These are phyloP conservation scores for Drosophila mayri DNA, from an alignment of 1,140 invertebrate species.

Conservation along the genomic window DNA sequence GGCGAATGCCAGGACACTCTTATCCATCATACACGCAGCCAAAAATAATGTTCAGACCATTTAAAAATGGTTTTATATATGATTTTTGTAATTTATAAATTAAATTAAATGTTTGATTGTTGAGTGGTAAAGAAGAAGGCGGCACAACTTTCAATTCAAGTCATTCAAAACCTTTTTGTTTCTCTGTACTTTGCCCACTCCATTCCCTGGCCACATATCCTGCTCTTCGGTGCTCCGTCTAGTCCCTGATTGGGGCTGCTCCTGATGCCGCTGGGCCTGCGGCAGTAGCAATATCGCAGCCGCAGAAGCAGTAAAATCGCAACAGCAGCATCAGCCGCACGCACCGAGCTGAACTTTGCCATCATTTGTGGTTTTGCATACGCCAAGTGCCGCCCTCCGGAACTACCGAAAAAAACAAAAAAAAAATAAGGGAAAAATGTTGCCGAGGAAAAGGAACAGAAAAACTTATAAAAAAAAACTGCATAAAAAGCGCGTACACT, in stretches of 20 bases:
- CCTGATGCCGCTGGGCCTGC: constrained; percentile 17
- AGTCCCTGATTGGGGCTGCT: constrained; percentile 23
- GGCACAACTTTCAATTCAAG: too few relatives aligned
- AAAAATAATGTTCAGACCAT: not conserved
- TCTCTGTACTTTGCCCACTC: constrained; percentile 3
- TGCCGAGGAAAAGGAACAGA: not conserved
- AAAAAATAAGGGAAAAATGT: constrained; percentile 1
- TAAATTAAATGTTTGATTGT: too few relatives aligned
- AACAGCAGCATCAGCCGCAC: constrained; percentile 21
- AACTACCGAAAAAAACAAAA: not conserved
- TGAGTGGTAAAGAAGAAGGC: too few relatives aligned
- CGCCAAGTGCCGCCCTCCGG: constrained; percentile 14
- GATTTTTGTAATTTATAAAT: too few relatives aligned
- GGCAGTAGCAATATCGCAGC: not conserved
- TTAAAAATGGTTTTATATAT: too few relatives aligned
- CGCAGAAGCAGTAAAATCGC: not conserved
- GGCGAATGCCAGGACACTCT: constrained; percentile 5
- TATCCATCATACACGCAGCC: constrained; percentile 1
- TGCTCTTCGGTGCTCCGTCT: not conserved
- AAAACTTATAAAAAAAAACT: constrained; percentile 9
- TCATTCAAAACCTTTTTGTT: not conserved
- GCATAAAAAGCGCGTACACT: constrained; percentile 51
- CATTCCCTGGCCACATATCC: not conserved
- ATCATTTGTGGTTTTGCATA: constrained; percentile 55
- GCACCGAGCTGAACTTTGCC: constrained; percentile 36